Evolutionary conservation across 2,113 vertebrate species (phyloP).

Genomic region (Astur gentilis): DNA sequence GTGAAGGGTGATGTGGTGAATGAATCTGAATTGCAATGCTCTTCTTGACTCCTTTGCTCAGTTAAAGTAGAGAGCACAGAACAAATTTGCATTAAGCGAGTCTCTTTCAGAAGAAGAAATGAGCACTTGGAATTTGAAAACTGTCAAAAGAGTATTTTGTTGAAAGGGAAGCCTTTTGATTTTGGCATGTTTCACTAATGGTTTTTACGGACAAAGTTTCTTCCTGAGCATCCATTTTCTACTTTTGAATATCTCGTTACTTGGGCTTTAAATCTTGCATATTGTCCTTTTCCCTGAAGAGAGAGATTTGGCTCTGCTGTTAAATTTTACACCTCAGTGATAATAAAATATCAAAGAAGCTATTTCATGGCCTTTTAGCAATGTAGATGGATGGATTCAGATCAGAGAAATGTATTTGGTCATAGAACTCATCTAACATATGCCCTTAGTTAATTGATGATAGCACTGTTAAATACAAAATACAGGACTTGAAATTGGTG

Average conservation of each 20-base stretch:
- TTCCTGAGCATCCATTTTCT: slow-evolving; percentile 50
- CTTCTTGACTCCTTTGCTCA: slow-evolving; percentile 47
- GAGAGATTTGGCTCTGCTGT: slow-evolving; percentile 42
- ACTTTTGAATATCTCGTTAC: slow-evolving; percentile 62
- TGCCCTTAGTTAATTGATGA: slow-evolving; percentile 53
- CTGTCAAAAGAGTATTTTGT: slow-evolving; percentile 63
- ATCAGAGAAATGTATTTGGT: slow-evolving; percentile 56
- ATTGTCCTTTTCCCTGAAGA: slow-evolving; percentile 60
- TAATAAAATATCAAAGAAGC: slow-evolving; percentile 70
- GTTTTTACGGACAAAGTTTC: slow-evolving; percentile 62
- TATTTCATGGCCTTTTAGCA: slow-evolving; percentile 66
- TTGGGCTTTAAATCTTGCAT: slow-evolving; percentile 64
- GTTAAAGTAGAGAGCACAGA: slow-evolving; percentile 48
- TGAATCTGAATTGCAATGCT: slow-evolving; percentile 68
- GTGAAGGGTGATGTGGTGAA: slow-evolving; percentile 38
- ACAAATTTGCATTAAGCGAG: slow-evolving; percentile 69
- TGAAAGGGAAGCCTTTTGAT: slow-evolving; percentile 61
- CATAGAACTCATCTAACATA: slow-evolving; percentile 22
- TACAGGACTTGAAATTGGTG: neutral
- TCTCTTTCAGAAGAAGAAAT: slow-evolving; percentile 58
- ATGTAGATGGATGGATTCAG: slow-evolving; percentile 58
- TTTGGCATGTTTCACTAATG: slow-evolving; percentile 61
- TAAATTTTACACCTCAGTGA: slow-evolving; percentile 66
- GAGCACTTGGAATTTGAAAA: slow-evolving; percentile 66
- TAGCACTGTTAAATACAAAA: slow-evolving; percentile 50